Evolutionary conservation across 1,140 invertebrate genomes (phyloP).

Genomic region (Pristionchus pacificus): DNA sequence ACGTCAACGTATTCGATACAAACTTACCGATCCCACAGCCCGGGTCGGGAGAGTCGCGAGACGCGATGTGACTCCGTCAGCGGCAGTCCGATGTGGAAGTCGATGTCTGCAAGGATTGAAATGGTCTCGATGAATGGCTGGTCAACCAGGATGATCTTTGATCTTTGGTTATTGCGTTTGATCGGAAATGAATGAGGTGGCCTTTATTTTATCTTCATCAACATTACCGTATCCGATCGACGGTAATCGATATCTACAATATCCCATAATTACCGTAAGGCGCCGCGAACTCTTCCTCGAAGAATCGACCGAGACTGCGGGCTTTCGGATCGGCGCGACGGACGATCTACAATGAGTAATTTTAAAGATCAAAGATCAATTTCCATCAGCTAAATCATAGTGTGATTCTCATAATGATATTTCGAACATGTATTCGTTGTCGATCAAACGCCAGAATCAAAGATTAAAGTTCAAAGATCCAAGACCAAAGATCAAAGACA

Average conservation of each 20-base stretch:
- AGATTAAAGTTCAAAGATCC: no score
- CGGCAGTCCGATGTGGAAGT: constrained; percentile 38
- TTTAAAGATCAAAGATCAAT: no score
- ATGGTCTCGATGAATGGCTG: no score
- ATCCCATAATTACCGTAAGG: constrained; percentile 47
- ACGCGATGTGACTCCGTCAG: constrained; percentile 26
- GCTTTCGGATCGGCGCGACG: constrained; percentile 50
- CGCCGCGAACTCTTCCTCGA: constrained; percentile 56
- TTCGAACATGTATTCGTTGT: neutral
- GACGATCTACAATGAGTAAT: constrained; percentile 43
- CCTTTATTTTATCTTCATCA: neutral
- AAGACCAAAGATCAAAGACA: no score
- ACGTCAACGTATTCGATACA: no score
- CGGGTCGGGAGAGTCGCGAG: constrained; percentile 9
- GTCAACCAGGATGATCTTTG: constrained; percentile 22
- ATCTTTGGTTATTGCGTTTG: neutral
- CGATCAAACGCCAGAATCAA: neutral
- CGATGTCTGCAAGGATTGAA: constrained; percentile 25
- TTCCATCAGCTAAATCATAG: neutral
- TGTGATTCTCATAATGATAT: neutral
- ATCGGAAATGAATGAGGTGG: no score
- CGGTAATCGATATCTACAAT: neutral
- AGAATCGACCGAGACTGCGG: constrained; percentile 52
- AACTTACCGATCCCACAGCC: constrained; percentile 2
- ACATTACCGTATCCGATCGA: neutral